Base-by-base conservation (phyloP, 2,797 vertebrate species). In the Siniperca scherzeri region DNA sequence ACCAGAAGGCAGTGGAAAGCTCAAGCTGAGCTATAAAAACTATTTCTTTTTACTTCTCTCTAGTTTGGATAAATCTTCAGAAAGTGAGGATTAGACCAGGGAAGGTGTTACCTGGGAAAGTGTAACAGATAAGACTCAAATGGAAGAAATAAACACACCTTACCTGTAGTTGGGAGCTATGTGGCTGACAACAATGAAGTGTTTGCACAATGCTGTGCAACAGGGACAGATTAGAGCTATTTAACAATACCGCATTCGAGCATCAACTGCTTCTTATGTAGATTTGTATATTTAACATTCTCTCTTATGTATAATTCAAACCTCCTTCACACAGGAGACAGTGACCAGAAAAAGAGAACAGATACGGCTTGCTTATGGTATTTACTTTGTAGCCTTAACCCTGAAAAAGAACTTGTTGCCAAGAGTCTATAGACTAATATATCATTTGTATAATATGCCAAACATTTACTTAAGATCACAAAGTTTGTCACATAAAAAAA, bases 1-100 rank as follows among this genome's bases (percentile, higher is more conserved):
- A 83, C 61, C 67, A 87, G 77, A 74, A 87, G 80, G 78, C 61
- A 68, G 66, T 27, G 44, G 72, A 74, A 78, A 90, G 81, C 78
- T 81, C 68, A 75, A 70, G 67, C 80, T 74, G 74, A 87, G 87
- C 52, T 84, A 71, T 61, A 65, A 65, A 77, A 80, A 68, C 40
- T 19, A 25, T 60, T 70, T 46, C 14, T 74, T 65, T 53, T 53
- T 5, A 2, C n/a, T 44, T 61, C 56, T 46, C 72, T 83, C 7
- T 75, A 57, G 80, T 84, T 84, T 55, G 81, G 61, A 70, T 81
- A 83, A 76, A 84, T 79, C 71, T 70, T 69, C 56, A 61, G 77
- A 86, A 78, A 83, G 77, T 22, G 42, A 69, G 65, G 83, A 81
- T 86, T 77, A 80, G 42, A 76, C 22, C 7, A 21, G 13, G n/a